Evolutionary conservation across 2,113 vertebrate species (phyloP).

Genomic region (Rhea pennata): DNA sequence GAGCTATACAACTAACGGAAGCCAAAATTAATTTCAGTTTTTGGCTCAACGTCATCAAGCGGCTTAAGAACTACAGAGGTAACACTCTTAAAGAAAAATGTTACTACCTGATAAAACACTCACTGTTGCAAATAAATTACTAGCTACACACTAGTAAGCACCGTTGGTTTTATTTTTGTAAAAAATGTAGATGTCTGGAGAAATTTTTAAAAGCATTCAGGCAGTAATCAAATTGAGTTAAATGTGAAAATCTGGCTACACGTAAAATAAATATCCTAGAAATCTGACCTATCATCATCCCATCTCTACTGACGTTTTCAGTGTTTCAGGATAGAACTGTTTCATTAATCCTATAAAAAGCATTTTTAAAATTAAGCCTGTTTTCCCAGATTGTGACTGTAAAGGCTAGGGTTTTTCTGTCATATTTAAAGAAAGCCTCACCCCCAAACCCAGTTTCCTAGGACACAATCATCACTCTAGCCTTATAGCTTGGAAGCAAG

Average conservation of each 20-base stretch:
- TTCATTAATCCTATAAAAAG: background rate
- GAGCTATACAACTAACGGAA: background rate
- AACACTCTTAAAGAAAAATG: background rate
- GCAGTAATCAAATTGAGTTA: background rate
- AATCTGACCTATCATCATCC: background rate
- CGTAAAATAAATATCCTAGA: background rate
- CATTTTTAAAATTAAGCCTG: background rate
- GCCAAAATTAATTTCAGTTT: background rate
- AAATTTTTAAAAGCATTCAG: background rate
- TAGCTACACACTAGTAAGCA: background rate
- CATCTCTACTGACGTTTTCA: background rate
- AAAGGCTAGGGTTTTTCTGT: background rate
- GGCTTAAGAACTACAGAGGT: background rate
- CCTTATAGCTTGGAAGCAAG: background rate
- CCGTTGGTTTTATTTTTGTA: background rate
- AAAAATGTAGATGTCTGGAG: background rate
- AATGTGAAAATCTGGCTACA: background rate
- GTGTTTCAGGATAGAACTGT: background rate
- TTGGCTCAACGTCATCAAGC: accelerated
- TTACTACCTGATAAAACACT: background rate
- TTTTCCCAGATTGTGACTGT: background rate
- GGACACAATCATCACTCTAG: background rate
- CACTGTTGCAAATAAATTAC: background rate
- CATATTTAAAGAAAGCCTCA: background rate
- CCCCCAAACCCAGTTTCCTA: background rate